A percentile compares a stretch with the other conserved stretches of the same genome.
Evolutionary conservation across 2,797 vertebrate genomes (phyloP).

Genomic region (Tragopan temminckii): DNA sequence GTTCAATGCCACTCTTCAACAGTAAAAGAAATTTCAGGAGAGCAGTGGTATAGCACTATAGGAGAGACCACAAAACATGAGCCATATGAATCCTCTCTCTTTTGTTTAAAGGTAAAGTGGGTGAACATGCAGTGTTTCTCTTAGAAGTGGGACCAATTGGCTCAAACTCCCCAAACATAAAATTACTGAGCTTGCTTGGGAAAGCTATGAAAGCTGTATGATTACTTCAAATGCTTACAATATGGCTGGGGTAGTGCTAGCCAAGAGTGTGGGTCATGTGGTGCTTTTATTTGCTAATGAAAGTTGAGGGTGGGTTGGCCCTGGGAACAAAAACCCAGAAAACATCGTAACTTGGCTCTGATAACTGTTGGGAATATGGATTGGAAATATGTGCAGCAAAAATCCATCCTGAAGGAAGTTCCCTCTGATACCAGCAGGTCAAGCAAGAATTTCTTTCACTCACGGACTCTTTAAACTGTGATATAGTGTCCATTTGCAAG

Average conservation of each 20-base stretch:
- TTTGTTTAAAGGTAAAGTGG: constrained; percentile 24
- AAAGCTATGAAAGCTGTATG: constrained; percentile 35
- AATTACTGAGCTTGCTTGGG: constrained; percentile 38
- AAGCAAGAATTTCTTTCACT: background rate
- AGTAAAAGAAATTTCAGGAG: background rate
- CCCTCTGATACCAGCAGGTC: background rate
- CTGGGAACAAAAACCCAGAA: constrained; percentile 37
- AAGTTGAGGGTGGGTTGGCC: constrained; percentile 41
- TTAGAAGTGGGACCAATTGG: constrained; percentile 46
- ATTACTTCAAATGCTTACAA: constrained; percentile 47
- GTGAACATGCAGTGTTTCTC: constrained; percentile 14
- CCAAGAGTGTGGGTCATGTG: constrained; percentile 39
- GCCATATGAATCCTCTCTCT: background rate
- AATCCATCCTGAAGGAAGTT: background rate
- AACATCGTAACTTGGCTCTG: constrained; percentile 34
- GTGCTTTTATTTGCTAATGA: constrained; percentile 61
- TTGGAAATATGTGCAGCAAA: background rate
- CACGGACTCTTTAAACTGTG: background rate
- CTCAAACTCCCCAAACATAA: constrained; percentile 38
- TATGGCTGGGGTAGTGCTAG: constrained; percentile 27
- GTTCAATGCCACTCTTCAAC: background rate
- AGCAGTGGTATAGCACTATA: background rate
- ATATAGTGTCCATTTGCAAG: background rate
- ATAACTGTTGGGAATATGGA: constrained; percentile 13
- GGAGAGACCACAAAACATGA: background rate